These are phyloP conservation scores for Cephalopterus ornatus DNA, from an alignment of 2,113 vertebrate genomes.

Conservation along the genomic window DNA sequence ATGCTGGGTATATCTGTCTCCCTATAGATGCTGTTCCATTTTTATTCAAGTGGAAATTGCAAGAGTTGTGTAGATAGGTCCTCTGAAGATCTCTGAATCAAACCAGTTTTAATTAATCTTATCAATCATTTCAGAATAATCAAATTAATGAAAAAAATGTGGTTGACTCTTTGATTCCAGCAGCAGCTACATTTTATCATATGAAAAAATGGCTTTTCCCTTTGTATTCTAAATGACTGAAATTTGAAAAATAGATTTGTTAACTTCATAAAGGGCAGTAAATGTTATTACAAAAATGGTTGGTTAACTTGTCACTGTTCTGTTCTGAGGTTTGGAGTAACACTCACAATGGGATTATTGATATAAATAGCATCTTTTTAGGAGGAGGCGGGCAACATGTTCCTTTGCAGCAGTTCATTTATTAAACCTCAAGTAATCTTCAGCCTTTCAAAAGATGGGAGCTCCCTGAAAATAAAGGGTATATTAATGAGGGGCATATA, in stretches of 20 bases:
- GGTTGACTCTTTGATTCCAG: conserved; percentile 63
- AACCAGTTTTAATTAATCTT: conserved; percentile 73
- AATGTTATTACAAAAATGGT: conserved; percentile 74
- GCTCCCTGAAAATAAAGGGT: conserved; percentile 45
- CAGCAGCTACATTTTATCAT: conserved; percentile 71
- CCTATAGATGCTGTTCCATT: conserved; percentile 56
- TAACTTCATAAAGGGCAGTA: conserved; percentile 76
- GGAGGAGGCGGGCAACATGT: conserved; percentile 52
- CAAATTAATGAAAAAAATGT: conserved; percentile 74
- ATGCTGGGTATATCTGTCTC: conserved; percentile 65
- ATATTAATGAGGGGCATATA: conserved; percentile 42
- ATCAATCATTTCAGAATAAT: conserved; percentile 74
- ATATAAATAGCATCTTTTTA: conserved; percentile 68
- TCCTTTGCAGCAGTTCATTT: conserved; percentile 65
- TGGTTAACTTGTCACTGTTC: conserved; percentile 75
- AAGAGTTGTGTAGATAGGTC: conserved; percentile 50
- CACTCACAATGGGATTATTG: conserved; percentile 55
- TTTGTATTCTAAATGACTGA: conserved; percentile 74
- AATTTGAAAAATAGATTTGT: conserved; percentile 78
- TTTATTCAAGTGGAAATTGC: conserved; percentile 67
- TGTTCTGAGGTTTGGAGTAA: conserved; percentile 64
- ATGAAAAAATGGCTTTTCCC: conserved; percentile 69
- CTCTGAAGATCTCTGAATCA: conserved; percentile 70
- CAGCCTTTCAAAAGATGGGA: conserved; percentile 19
- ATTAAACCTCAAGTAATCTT: conserved; percentile 62